Percentiles rank a stretch among this genome's conserved stretches.
Conservation (phyloP, 30 jellyfish, hydroid and myxozoan genomes). For the Kudoa iwatai region DNA sequence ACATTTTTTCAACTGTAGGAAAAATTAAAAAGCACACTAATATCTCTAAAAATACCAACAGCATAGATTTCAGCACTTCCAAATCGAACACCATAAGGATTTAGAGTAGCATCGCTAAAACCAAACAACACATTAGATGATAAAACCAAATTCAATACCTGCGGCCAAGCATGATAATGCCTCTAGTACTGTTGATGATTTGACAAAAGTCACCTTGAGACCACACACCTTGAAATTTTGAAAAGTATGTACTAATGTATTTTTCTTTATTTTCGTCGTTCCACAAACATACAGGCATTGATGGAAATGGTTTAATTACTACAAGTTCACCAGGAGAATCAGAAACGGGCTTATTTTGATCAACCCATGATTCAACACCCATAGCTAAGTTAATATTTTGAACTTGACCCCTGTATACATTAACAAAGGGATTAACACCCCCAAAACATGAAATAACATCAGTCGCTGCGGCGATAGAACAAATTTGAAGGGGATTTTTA, state of each 20-base stretch:
- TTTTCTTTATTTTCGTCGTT: slow-evolving; percentile 31
- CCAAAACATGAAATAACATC: slow-evolving; percentile 82
- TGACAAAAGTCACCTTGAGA: slow-evolving; percentile 77
- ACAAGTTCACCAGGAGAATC: slow-evolving; percentile 79
- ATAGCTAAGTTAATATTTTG: slow-evolving; percentile 45
- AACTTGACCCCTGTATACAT: slow-evolving; percentile 61
- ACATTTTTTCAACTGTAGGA: too few species aligned
- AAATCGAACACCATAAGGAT: too few species aligned
- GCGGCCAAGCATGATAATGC: slow-evolving; percentile 58
- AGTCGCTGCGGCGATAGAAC: too few species aligned
- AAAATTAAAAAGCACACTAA: too few species aligned
- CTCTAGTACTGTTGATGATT: slow-evolving; percentile 29
- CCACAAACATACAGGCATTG: slow-evolving; percentile 80
- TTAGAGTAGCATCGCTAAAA: too few species aligned
- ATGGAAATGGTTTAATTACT: slow-evolving; percentile 66
- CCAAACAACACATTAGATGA: too few species aligned
- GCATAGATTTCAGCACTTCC: too few species aligned
- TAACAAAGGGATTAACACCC: slow-evolving; percentile 53
- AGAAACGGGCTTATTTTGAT: slow-evolving; percentile 24
- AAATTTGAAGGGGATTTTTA: too few species aligned
- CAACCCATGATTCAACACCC: slow-evolving; percentile 58
- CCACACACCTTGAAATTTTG: slow-evolving; percentile 66
- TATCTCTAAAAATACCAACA: too few species aligned
- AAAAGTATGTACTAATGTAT: slow-evolving; percentile 34
- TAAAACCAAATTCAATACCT: too few species aligned